phyloP scores from a whole-genome alignment of 1,140 invertebrate species.

The Aphelenchoides besseyi region DNA sequence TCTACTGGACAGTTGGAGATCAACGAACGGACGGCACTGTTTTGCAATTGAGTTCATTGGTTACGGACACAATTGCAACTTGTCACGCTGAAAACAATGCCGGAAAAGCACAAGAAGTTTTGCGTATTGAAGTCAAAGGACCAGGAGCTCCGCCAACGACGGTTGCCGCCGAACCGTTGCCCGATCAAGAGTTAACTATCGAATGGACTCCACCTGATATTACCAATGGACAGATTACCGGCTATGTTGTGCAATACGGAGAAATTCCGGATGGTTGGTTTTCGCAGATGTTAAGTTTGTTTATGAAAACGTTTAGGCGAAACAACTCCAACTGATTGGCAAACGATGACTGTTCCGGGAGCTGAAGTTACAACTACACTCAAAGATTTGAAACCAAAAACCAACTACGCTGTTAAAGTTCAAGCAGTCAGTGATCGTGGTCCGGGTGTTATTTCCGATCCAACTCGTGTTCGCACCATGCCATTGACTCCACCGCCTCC shows the following conservation, averaged over 20 bases:
- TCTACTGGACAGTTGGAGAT: slow-evolving; percentile 52
- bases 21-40: slow-evolving; percentile 35
- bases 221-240: slow-evolving; percentile 52
- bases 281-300: not conserved
- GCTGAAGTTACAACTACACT: slow-evolving; percentile 49
- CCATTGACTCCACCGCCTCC: slow-evolving; percentile 47
- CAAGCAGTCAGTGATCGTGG: slow-evolving; percentile 61
- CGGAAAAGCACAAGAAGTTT: slow-evolving; percentile 48
- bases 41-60: slow-evolving; percentile 42
- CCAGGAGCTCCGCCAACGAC: slow-evolving; percentile 60
- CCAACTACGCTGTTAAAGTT: slow-evolving; percentile 50
- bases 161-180: slow-evolving; percentile 52
- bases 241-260: slow-evolving; percentile 58
- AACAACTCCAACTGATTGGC: slow-evolving; percentile 47
- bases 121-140: slow-evolving; percentile 48
- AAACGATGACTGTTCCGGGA: slow-evolving; percentile 42
- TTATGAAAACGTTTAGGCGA: slow-evolving; percentile 27
- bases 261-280: slow-evolving; percentile 35
- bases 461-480: slow-evolving; percentile 43
- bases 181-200: slow-evolving; percentile 53
- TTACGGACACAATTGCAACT: slow-evolving; percentile 54
- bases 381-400: slow-evolving; percentile 49
- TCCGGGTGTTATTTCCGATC: slow-evolving; percentile 55
- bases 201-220: slow-evolving; percentile 62
- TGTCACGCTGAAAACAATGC: slow-evolving; percentile 61